Evolutionary conservation across 2,113 vertebrate species (phyloP).

Genomic region (Cyprinus carpio): DNA sequence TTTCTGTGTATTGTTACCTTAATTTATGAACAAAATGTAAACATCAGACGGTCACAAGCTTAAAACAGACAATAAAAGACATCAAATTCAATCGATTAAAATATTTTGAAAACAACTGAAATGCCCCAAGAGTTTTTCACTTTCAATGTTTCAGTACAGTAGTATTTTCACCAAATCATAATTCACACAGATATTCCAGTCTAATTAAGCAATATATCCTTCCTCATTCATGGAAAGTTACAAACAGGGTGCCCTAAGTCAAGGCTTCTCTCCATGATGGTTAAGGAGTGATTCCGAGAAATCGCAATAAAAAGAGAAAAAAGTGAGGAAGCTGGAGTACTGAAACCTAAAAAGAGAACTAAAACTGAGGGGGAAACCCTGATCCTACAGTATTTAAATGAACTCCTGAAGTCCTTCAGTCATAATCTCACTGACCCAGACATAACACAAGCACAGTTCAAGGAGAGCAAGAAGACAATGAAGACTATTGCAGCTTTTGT

Average conservation of each 20-base stretch:
- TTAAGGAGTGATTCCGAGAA: background rate
- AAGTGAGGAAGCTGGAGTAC: background rate
- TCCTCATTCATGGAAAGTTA: background rate
- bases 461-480: background rate
- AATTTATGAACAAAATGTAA: background rate
- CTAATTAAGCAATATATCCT: too few species aligned
- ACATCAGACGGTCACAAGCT: background rate
- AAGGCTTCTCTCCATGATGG: too few species aligned
- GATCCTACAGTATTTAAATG: constrained; percentile 26
- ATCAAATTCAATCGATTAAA: background rate
- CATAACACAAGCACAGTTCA: background rate
- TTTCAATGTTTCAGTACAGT: background rate
- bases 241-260: too few species aligned
- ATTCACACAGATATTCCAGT: too few species aligned
- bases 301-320: constrained; percentile 2
- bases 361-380: constrained; percentile 15
- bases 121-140: background rate
- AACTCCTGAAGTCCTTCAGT: background rate
- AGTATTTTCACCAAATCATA: background rate
- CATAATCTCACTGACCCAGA: constrained; percentile 13
- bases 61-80: background rate
- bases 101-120: background rate
- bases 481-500: constrained; percentile 11
- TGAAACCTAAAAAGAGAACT: background rate
- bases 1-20: background rate